phyloP scores from a whole-genome alignment of 1,140 invertebrate species.

The Atta cephalotes region DNA sequence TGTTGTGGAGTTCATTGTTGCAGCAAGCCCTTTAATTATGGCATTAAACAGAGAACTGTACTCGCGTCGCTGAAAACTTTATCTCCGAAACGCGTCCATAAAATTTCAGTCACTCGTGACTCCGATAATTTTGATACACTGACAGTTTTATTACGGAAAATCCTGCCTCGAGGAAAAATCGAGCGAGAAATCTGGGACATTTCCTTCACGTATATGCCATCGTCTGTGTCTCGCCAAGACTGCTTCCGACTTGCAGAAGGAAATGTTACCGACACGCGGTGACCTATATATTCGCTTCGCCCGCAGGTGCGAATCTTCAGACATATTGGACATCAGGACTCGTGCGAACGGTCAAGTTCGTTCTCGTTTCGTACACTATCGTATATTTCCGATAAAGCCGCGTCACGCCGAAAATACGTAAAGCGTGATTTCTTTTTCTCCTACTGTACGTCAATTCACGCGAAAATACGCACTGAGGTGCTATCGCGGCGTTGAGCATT shows the following conservation, averaged over 20 bases:
- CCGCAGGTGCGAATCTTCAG: slow-evolving; percentile 56
- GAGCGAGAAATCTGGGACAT: slow-evolving; percentile 32
- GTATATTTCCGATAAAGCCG: slow-evolving; percentile 23
- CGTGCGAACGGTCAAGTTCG: slow-evolving; percentile 49
- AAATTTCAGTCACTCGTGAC: slow-evolving; percentile 13
- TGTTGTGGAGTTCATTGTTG: too few species aligned
- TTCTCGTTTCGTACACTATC: slow-evolving; percentile 15
- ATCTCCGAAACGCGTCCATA: not conserved
- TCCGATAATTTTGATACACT: slow-evolving; percentile 29
- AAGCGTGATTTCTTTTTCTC: not conserved
- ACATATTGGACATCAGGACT: slow-evolving; percentile 69
- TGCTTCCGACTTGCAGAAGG: slow-evolving; percentile 49
- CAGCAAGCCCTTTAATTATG: too few species aligned
- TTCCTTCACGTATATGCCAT: not conserved
- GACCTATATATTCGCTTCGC: slow-evolving; percentile 71
- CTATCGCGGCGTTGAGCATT: slow-evolving; percentile 17
- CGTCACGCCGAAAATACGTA: slow-evolving; percentile 8
- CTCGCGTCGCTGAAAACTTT: slow-evolving; percentile 10
- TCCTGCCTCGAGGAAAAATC: slow-evolving; percentile 2
- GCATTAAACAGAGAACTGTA: not conserved
- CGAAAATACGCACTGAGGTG: slow-evolving; percentile 18
- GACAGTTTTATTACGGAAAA: slow-evolving; percentile 42
- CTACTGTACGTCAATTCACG: not conserved
- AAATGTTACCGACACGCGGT: slow-evolving; percentile 63
- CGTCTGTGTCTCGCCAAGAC: slow-evolving; percentile 26